A percentile compares a stretch with the other conserved stretches of the same genome.
Evolutionary conservation across 1,140 invertebrate genomes (phyloP).

Genomic region (Drosophila obscura): DNA sequence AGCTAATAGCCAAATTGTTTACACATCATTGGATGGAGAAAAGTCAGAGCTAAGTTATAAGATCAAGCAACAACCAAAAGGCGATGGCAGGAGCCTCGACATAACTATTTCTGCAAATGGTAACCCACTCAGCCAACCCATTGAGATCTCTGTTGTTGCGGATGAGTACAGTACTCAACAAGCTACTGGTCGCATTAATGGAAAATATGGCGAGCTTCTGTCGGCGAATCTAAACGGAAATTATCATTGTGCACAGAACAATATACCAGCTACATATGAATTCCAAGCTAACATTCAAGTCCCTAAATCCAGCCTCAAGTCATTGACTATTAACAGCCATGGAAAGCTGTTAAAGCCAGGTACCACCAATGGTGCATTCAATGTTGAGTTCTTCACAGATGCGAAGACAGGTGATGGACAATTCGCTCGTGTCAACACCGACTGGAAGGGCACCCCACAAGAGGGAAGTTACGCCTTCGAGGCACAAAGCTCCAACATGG

Average conservation of each 20-base stretch:
- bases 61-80: constrained; percentile 66
- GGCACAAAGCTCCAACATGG: constrained; percentile 46
- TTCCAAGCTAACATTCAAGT: constrained; percentile 82
- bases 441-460: constrained; percentile 41
- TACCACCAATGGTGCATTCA: constrained; percentile 1
- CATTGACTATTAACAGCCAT: constrained; percentile 58
- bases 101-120: constrained; percentile 71
- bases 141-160: constrained; percentile 60
- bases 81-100: constrained; percentile 62
- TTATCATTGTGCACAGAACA: constrained; percentile 67
- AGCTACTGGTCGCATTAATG: constrained; percentile 48
- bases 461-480: constrained; percentile 62
- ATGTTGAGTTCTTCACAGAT: constrained; percentile 44
- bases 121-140: constrained; percentile 78
- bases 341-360: constrained; percentile 63
- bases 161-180: constrained; percentile 63
- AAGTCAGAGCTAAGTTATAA: constrained; percentile 60
- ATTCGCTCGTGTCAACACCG: constrained; percentile 44
- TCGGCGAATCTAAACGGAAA: constrained; percentile 81
- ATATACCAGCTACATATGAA: constrained; percentile 83
- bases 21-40: constrained; percentile 74
- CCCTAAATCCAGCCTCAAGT: constrained; percentile 85
- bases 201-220: constrained; percentile 62
- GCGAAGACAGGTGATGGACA: constrained; percentile 52
- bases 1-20: constrained; percentile 77